Evolutionary conservation across 2,888 invertebrate genomes (phyloP).

Genomic region (Chouioia cunea): DNA sequence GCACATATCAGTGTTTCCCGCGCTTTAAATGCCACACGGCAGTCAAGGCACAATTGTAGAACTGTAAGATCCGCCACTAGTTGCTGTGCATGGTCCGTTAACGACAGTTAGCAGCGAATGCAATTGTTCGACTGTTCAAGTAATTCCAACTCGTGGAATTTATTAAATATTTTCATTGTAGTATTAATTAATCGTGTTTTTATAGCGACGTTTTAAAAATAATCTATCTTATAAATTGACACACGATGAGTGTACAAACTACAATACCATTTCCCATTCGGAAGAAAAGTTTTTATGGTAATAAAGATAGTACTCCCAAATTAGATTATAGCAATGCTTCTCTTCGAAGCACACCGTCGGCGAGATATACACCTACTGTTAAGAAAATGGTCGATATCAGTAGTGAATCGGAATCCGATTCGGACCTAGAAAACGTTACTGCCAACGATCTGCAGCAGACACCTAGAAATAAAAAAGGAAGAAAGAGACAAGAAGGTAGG

Average conservation of each 20-base stretch:
- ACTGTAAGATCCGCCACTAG: background rate
- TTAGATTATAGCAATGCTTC: constrained; percentile 58
- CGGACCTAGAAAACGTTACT: constrained; percentile 55
- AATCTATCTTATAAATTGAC: background rate
- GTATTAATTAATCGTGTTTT: background rate
- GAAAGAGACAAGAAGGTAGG: constrained; percentile 51
- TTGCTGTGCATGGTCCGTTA: background rate
- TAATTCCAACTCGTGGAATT: background rate
- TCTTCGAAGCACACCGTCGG: constrained; percentile 49
- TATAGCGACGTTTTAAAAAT: background rate
- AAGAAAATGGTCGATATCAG: constrained; percentile 63
- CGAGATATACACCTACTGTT: constrained; percentile 57
- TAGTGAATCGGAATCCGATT: constrained; percentile 63
- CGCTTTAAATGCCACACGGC: constrained; percentile 10
- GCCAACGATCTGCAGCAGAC: constrained; percentile 5
- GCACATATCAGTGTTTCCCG: constrained; percentile 31
- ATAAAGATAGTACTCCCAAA: constrained; percentile 52
- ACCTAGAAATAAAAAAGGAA: constrained; percentile 51
- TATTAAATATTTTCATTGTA: background rate
- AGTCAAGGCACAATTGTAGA: constrained; percentile 8
- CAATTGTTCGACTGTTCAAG: constrained; percentile 12
- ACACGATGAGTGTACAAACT: constrained; percentile 65
- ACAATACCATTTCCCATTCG: constrained; percentile 70
- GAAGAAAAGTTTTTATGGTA: constrained; percentile 67
- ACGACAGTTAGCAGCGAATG: constrained; percentile 8